These are phyloP conservation scores for Pterostichus niger DNA, from an alignment of 2,888 invertebrate genomes.

Conservation along the genomic window DNA sequence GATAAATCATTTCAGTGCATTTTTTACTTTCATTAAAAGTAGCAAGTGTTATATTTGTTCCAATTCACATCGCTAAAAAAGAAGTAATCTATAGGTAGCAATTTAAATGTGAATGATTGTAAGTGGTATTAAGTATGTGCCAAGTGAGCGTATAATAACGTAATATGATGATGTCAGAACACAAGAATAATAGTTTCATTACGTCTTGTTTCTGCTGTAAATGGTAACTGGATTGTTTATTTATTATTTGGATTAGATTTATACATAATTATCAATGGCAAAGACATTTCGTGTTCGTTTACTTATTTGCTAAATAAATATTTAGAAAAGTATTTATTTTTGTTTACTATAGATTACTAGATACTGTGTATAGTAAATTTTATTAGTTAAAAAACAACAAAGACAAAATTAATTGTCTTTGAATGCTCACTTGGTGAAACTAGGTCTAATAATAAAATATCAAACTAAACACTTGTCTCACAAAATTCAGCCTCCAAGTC, in stretches of 20 bases:
- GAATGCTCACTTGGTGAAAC: too few species aligned
- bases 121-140: conserved; percentile 2
- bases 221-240: conserved; percentile 31
- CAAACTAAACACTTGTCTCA: too few species aligned
- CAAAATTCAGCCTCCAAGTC: too few species aligned
- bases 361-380: too few species aligned
- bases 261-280: neutral
- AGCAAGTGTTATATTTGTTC: conserved; percentile 18
- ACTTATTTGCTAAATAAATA: neutral
- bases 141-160: neutral
- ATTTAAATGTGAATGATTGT: neutral
- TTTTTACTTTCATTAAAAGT: conserved; percentile 14
- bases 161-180: conserved; percentile 14
- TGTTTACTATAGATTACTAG: too few species aligned
- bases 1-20: neutral
- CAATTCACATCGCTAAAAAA: neutral
- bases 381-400: too few species aligned
- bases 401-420: too few species aligned
- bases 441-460: too few species aligned
- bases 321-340: too few species aligned
- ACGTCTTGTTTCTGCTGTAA: conserved; percentile 18
- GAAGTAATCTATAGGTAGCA: neutral
- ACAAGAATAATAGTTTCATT: conserved; percentile 6
- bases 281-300: neutral
- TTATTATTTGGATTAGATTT: conserved; percentile 3